Percentiles rank a stretch among this genome's conserved stretches.
phyloP scores from a whole-genome alignment of 1,140 invertebrate genomes.

The Zaprionus nigranus region DNA sequence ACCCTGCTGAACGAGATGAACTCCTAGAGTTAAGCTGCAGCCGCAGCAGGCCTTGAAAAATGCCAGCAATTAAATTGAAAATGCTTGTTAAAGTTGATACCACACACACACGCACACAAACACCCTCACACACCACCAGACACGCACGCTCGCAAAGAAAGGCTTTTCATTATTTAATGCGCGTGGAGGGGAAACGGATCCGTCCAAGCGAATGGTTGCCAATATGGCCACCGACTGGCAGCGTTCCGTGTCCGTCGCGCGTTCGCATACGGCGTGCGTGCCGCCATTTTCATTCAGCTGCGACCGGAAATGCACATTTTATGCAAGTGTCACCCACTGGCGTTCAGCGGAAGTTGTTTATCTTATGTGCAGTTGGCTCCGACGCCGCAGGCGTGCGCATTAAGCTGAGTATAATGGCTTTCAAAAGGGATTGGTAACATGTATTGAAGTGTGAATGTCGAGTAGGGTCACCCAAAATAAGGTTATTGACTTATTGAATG shows the following conservation, averaged over 20 bases:
- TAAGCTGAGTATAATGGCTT: not conserved
- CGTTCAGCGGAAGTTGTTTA: slow-evolving; percentile 57
- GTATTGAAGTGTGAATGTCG: not conserved
- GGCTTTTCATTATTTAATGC: slow-evolving; percentile 31
- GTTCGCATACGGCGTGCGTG: slow-evolving; percentile 32
- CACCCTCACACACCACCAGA: not conserved
- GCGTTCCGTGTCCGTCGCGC: slow-evolving; percentile 23
- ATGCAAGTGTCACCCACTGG: slow-evolving; percentile 57
- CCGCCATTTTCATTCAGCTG: slow-evolving; percentile 48
- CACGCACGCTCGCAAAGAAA: not conserved
- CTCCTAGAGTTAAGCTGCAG: slow-evolving; percentile 19
- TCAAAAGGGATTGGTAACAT: not conserved
- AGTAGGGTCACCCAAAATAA: not conserved
- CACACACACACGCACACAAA: not conserved
- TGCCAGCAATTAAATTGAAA: slow-evolving; percentile 36
- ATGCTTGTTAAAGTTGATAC: slow-evolving; percentile 17
- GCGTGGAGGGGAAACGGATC: slow-evolving; percentile 9
- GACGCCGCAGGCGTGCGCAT: not conserved
- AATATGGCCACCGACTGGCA: slow-evolving; percentile 41
- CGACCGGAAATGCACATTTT: slow-evolving; percentile 61
- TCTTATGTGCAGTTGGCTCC: slow-evolving; percentile 41
- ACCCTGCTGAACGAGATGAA: slow-evolving; percentile 60
- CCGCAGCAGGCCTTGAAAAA: not conserved
- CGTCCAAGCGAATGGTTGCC: slow-evolving; percentile 26
- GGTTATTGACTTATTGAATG: no score